Percentiles rank a stretch among this genome's conserved stretches.
Evolutionary conservation across 2,797 vertebrate species (phyloP).

Genomic region (Tragopan temminckii): DNA sequence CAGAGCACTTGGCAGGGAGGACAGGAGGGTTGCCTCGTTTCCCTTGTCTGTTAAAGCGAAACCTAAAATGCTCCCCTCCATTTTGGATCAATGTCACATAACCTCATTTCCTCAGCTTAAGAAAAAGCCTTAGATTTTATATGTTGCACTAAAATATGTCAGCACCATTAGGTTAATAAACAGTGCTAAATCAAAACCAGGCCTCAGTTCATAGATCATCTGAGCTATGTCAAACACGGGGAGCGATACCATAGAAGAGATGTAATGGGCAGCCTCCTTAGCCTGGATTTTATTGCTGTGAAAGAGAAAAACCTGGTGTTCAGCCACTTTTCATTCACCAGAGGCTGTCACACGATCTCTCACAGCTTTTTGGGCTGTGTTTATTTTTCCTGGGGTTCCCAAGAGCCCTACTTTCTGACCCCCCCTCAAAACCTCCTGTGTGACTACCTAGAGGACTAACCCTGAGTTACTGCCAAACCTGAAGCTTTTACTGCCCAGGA

Average conservation of each 20-base stretch:
- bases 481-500: slow-evolving; percentile 28
- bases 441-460: slow-evolving; percentile 26
- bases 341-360: slow-evolving; percentile 59
- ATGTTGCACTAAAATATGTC: slow-evolving; percentile 80
- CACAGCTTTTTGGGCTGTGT: slow-evolving; percentile 48
- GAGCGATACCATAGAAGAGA: slow-evolving; percentile 52
- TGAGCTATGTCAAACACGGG: slow-evolving; percentile 42
- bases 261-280: slow-evolving; percentile 50
- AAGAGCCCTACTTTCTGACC: slow-evolving; percentile 32
- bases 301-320: slow-evolving; percentile 72
- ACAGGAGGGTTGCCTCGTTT: slow-evolving; percentile 14
- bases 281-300: slow-evolving; percentile 49
- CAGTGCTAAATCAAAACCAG: slow-evolving; percentile 75
- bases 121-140: slow-evolving; percentile 79
- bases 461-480: not conserved
- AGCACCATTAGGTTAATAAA: slow-evolving; percentile 73
- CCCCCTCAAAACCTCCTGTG: slow-evolving; percentile 22
- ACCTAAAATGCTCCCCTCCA: slow-evolving; percentile 73
- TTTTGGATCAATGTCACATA: slow-evolving; percentile 80
- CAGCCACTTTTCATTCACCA: slow-evolving; percentile 62
- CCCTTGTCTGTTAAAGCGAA: slow-evolving; percentile 57
- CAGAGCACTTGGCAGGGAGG: slow-evolving; percentile 43
- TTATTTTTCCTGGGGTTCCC: slow-evolving; percentile 56
- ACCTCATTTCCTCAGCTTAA: slow-evolving; percentile 82
- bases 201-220: slow-evolving; percentile 65